Evolutionary conservation across 2,797 vertebrate genomes (phyloP), one percentile per base, ranked within the genome.

Genomic region (Acipenser transmontanus): DNA sequence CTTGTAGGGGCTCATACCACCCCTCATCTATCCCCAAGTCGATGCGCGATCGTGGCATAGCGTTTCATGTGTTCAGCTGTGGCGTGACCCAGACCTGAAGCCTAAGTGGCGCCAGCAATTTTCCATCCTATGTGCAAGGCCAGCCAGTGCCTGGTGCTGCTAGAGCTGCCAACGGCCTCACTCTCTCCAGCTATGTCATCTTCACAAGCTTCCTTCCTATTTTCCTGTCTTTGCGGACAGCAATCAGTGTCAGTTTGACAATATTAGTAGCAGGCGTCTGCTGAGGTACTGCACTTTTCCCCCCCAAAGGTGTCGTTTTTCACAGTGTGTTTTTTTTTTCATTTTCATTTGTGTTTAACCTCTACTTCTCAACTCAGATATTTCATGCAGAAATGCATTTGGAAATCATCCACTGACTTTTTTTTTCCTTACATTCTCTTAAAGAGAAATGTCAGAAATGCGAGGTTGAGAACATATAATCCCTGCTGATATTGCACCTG

Each of bases 51-150:
- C 76, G 83, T 85, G 90, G 91, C 90, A 80, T 91, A 91, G 84
- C 82, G 50, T 95, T 95, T 95, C 91, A 86, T 89, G 80, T 84
- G 83, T 88, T 92, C 87, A 90, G 84, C 91, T 86, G 87, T 78
- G 78, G 89, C 88, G 89, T 86, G 88, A 93, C 91, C 92, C 84
- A 83, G 87, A 91, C 88, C 89, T 85, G 79, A 87, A 87, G 83
- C 88, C 91, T 88, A 87, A 81, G 83, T 74, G 78, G 83, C 70
- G 66, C 85, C 61, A 49, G 83, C 78, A 79, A 81, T 79, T 88
- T 87, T 84, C 82, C 72, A 6, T 83, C 79, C 77, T 87, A 85
- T 84, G 82, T 84, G 63, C 48, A 14, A 78, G 74, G 67, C 17
- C 60, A 73, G 83, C 77, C 76, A 83, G 79, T 85, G 83, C 76